Conservation (phyloP, 2,797 vertebrate genomes). For the Morelia viridis region DNA sequence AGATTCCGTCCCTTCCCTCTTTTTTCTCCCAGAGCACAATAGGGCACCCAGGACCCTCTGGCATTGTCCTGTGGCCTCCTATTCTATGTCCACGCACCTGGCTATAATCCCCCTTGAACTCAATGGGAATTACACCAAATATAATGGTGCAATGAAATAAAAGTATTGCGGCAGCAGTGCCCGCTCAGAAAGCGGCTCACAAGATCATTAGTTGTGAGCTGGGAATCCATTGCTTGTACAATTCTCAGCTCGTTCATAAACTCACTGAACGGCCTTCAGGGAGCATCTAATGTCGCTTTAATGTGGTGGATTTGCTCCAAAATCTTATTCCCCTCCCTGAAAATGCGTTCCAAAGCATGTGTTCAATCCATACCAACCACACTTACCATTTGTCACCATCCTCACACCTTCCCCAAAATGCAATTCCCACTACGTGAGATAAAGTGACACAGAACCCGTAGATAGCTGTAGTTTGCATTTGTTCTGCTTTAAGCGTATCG, state of each 20-base stretch:
- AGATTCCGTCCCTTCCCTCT: too few relatives aligned
- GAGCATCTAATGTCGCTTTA: not conserved
- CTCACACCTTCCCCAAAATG: not conserved
- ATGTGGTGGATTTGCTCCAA: too few relatives aligned
- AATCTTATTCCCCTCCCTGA: not conserved
- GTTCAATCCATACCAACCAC: not conserved
- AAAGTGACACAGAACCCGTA: not conserved
- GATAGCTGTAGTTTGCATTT: not conserved
- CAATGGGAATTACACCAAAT: not conserved
- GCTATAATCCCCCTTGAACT: not conserved
- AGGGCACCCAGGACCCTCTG: too few relatives aligned
- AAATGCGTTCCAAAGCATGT: not conserved
- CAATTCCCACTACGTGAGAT: too few relatives aligned
- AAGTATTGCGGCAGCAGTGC: not conserved
- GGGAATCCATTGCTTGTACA: not conserved
- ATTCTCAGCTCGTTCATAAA: not conserved
- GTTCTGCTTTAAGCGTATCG: not conserved
- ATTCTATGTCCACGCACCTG: too few relatives aligned
- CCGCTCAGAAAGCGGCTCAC: not conserved
- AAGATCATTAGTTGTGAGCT: not conserved
- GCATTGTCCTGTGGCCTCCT: too few relatives aligned
- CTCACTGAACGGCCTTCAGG: too few relatives aligned
- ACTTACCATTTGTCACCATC: too few relatives aligned
- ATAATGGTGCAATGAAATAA: not conserved
- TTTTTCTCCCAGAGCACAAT: too few relatives aligned